Base-by-base conservation (phyloP, 2,888 invertebrate genomes). In the Kuschelorhynchus macadamiae region DNA sequence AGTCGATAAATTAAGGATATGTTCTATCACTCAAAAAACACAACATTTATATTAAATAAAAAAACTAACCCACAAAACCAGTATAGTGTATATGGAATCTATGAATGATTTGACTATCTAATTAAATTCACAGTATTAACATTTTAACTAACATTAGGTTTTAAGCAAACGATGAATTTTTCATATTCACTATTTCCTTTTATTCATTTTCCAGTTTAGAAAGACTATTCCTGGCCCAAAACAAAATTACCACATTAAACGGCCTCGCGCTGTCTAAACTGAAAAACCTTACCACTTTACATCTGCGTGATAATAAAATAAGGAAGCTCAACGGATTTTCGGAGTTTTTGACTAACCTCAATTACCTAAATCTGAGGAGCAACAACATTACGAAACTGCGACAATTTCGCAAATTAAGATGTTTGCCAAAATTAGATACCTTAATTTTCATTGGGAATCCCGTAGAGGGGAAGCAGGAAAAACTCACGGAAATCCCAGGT, bases 291-390 rank as follows among this genome's bases (percentile, higher is more conserved):
- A 87, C 88, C 67, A 88, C 91, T 14, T 81, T 95, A 11, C 94
- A 95, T 77, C 81, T 94, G 32, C 87, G 94, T 0, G 86, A 87
- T 44, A 95, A 95, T 81, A 86, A 85, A 9, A 84, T 90, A 64
- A 85, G 81, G 49, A 80, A 83, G 41, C 76, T 90, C 9, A 81
- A 86, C 25, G 89, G 89, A 0, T 89, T 90, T 70, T 77, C 82
- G 8, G 76, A 79, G 9, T 74, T 70, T 0, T 76, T 86, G 33
- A 80, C 64, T 3, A 87, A 86, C 65, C 79, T 90, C 14, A 80
- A 79, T 30, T 89, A 89, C 65, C 44, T 90, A 0, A 90, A 90
- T 78, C 72, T 90, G 21, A 80, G 90, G 0, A 85, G 85, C 67
- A 89, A 89, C 70, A 85, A 85, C 70, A 85, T 90, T 16, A 74